Evolutionary conservation across 2,797 vertebrate genomes (phyloP).

Genomic region (Hemibagrus guttatus): DNA sequence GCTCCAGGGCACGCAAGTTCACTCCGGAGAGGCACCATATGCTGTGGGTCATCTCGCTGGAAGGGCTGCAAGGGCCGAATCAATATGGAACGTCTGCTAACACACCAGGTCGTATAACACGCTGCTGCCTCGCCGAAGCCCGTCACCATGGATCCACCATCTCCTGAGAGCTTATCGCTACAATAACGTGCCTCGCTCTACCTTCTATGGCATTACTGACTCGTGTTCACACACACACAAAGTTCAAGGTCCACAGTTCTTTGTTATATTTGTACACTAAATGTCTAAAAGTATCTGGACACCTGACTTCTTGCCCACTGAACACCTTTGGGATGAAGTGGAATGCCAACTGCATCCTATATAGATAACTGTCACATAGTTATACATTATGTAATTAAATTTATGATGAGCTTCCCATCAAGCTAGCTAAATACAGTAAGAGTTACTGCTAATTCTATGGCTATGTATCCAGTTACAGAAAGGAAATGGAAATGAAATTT

Average conservation of each 20-base stretch:
- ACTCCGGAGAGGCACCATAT: conserved; percentile 59
- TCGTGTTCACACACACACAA: conserved; percentile 3
- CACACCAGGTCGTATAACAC: conserved; percentile 54
- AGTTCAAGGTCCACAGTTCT: not conserved
- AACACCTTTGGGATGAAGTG: not conserved
- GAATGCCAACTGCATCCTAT: not conserved
- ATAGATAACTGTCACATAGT: not conserved
- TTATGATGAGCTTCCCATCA: not conserved
- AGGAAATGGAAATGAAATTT: too few relatives aligned
- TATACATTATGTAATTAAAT: not conserved
- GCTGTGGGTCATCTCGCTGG: conserved; percentile 54
- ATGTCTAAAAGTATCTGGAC: not conserved
- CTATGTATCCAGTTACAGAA: too few relatives aligned
- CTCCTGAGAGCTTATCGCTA: conserved; percentile 49
- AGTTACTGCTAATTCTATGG: too few relatives aligned
- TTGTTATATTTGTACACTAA: not conserved
- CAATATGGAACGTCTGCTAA: conserved; percentile 61
- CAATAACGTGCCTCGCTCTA: conserved; percentile 41
- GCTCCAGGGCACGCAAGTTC: conserved; percentile 55
- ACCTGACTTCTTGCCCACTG: not conserved
- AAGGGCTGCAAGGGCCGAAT: conserved; percentile 49
- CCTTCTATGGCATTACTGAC: conserved; percentile 16
- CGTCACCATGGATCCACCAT: conserved; percentile 50
- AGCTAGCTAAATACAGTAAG: not conserved
- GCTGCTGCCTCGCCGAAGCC: conserved; percentile 36